Evolutionary conservation across 1,140 invertebrate species (phyloP), one percentile per base, ranked within the genome.

Genomic region (Oryctes rhinoceros): DNA sequence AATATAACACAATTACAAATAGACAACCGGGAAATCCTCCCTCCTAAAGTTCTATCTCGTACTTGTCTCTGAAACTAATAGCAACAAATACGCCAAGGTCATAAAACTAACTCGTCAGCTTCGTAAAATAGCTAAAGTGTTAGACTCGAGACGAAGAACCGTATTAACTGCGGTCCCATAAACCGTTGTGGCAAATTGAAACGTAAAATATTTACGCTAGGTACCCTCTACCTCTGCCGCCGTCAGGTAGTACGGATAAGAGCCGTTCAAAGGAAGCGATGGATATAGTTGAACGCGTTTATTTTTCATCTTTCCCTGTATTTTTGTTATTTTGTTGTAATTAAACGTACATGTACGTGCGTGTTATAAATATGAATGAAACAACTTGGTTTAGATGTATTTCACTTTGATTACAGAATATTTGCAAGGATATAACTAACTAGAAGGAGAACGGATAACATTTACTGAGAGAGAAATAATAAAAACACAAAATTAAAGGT

Each of bases 101-200:
- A 59, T 59, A 59, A 59, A 59, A 59, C 53, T 59, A 59, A 59
- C 53, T 59, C 53, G 15, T 59, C 15, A 59, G 53, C 53, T 59
- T 59, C 53, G 53, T 59, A 59, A 59, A 59, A n/a, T 59, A 59
- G 53, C 15, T 44, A 44, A 44, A 44, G 39, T 44, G 39, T 44
- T 44, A 44, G 39, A 18, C 6, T 59, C 15, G 53, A n/a, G n/a
- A 59, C 53, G 53, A 59, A 1, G 53, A 59, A 59, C 53, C 53
- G 15, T 59, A 59, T 59, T 59, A 59, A 59, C 53, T 59, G 53
- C 53, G 53, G 53, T 59, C 53, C 18, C 53, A 59, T 59, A 59
- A 59, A 59, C 53, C 53, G 53, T 59, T 18, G 53, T 59, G 53
- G 53, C 53, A 59, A 59, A 59, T 59, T 59, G 53, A 59, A 59